Base-by-base conservation (phyloP, 1,140 invertebrate species). In the Anadara kagoshimensis region DNA sequence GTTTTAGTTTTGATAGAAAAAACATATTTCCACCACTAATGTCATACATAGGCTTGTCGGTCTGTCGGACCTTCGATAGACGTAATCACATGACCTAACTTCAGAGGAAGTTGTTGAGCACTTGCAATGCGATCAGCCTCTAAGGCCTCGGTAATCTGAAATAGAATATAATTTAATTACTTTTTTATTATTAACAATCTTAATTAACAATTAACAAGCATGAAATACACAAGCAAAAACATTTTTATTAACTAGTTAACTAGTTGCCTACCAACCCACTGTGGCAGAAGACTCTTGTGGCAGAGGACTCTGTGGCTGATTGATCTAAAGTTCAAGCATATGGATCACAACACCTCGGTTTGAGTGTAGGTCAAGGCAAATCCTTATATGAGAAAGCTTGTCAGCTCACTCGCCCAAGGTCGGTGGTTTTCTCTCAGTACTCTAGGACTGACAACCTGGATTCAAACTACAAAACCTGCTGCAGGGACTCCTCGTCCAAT, bases 61-160 rank as follows among this genome's bases (percentile, higher is more conserved):
- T 36, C 29, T 22, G 80, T 78, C 18, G 83, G 81, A 47, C 83
- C 85, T 70, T 86, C 83, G 79, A 85, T 86, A 26, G 80, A 75
- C 41, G 81, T 81, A 61, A 86, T 85, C 65, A 85, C 81, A 58
- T 83, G 81, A 44, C 79, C 81, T 24, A 85, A 69, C 76, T 83
- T 85, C 53, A 70, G 71, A 20, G 78, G 79, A 68, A 85, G 73
- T 66, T 86, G 82, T 73, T 81, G 78, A n/a, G 81, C 79, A 47
- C 65, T 75, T 24, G 83, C 76, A 26, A 78, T 72, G 61, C 78
- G 77, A 57, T 85, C 83, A 44, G 75, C 66, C 47, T 83, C 83
- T 51, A 78, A 58, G 62, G 62, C 66, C 44, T 68, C 67, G 58
- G 62, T 73, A 29, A 78, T 78, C 76, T 78, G 58, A 63, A 41